Evolutionary conservation across 30 jellyfish, hydroid and myxozoan species (phyloP), one percentile per base, ranked within the genome.

Genomic region (Aurelia aurita complex sp. Pacific): DNA sequence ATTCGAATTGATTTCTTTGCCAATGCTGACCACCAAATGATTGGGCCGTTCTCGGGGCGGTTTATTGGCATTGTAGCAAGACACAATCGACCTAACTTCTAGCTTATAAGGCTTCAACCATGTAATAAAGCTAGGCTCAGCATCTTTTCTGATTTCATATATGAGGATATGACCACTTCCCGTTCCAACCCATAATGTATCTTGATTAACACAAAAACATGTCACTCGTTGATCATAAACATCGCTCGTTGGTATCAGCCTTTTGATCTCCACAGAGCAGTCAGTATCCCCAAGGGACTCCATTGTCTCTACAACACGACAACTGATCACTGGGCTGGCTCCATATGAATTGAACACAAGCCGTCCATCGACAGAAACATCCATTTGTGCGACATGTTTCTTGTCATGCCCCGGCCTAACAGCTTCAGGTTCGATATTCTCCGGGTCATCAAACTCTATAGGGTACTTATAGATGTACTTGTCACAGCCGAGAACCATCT

Each of bases 141-240:
- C 64, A 59, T 69, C 82, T 2, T 5, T 38, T 4, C 59, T 43
- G 29, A 77, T 38, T 77, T 86, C 96, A 65, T 75, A 86, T 32
- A 94, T 79, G 9, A 94, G 54, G 4, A 94, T 67, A 60, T 94
- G 98, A 3, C 98, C 98, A 62, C 98, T 94, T 42, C 98, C 98
- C 43, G 95, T 94, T 15, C 98, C 98, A 77, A 88, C 74, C 98
- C 98, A 94, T 42, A 94, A 46, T 15, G 94, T 87, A 81, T 94
- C 97, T n/a, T 63, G 51, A 34, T 64, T 85, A 42, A 83, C 87
- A 61, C 93, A 79, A 81, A 94, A 72, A n/a, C 94, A 66, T 36
- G 97, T 72, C 57, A 94, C 96, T n/a, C 98, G 73, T 36, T 74
- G 90, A 64, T 94, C 98, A 42, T 54, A 60, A 0, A 8, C 72